Base-by-base conservation (phyloP, 2,113 vertebrate genomes). In the Corvus moneduloides region DNA sequence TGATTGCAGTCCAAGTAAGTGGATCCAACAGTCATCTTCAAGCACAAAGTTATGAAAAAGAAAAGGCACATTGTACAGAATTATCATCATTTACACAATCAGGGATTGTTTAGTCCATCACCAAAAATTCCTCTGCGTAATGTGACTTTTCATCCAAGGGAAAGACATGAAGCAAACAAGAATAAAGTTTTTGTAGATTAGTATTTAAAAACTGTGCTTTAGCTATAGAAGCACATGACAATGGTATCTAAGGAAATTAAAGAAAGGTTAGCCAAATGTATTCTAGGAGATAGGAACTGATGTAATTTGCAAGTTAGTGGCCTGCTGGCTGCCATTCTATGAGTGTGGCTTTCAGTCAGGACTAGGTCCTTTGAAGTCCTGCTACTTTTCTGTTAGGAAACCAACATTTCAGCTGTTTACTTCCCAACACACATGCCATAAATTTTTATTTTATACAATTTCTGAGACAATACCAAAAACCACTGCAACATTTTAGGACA, bases 21-120 rank as follows among this genome's bases (percentile, higher is more conserved):
- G 35, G 41, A 90, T 74, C 58, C 78, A 79, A 82, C 2, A 73
- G 62, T 28, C 63, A 52, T 77, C 63, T 81, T 74, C 43, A 67
- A 84, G 80, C 39, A 73, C 62, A 28, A 81, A 71, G 41, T 41
- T 55, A 63, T 1, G 32, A 48, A 88, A 94, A 85, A 92, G 71
- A 91, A 96, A 94, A 85, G 88, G 80, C 94, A 64, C 86, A 93
- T 93, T 96, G 92, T 95, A 81, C 62, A 85, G 46, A 62, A 75
- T 6, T 41, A 91, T n/a, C 74, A 84, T 37, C n/a, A 11, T 44
- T 92, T 94, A 94, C 11, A 95, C 72, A 97, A 81, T 52, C 8
- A 63, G 33, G 51, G 39, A 54, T 68, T 95, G 89, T 94, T 95
- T 43, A 54, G 54, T 35, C 54, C 84, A 79, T 46, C 77, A 82